A percentile compares a stretch with the other conserved stretches of the same genome.
These are phyloP conservation scores for Psittacula derbiana DNA, from an alignment of 2,797 vertebrate species.

Conservation along the genomic window DNA sequence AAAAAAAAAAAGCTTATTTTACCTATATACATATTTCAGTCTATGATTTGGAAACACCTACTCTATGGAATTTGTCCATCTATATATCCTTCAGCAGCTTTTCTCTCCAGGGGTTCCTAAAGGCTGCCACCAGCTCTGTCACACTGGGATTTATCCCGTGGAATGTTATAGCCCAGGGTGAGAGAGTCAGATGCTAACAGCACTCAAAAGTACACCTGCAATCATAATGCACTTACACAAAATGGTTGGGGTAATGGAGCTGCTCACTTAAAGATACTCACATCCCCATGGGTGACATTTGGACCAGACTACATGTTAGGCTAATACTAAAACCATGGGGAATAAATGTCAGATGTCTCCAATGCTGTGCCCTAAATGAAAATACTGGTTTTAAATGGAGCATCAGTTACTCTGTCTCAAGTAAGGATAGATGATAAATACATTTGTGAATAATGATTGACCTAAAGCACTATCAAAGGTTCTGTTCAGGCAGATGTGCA, in stretches of 20 bases:
- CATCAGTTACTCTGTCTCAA: not conserved
- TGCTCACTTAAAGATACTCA: not conserved
- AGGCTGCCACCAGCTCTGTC: not conserved
- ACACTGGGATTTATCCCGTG: not conserved
- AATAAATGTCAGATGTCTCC: not conserved
- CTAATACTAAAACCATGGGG: not conserved
- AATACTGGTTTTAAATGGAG: not conserved
- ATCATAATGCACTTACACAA: not conserved
- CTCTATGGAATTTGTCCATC: not conserved
- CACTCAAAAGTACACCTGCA: not conserved
- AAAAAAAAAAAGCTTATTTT: not conserved
- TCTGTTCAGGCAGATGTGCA: not conserved
- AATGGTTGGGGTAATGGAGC: not conserved
- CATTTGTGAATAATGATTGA: not conserved
- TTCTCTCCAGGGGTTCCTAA: not conserved
- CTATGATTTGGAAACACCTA: not conserved
- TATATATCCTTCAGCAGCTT: not conserved
- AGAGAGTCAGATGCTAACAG: not conserved
- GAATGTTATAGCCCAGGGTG: not conserved
- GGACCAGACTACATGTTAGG: not conserved
- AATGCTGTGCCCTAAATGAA: not conserved
- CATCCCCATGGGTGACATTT: not conserved
- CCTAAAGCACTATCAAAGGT: not conserved
- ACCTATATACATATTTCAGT: not conserved
- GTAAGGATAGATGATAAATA: not conserved